These are phyloP conservation scores for Clusia tigrina DNA, from an alignment of 2,888 invertebrate genomes.

Conservation along the genomic window DNA sequence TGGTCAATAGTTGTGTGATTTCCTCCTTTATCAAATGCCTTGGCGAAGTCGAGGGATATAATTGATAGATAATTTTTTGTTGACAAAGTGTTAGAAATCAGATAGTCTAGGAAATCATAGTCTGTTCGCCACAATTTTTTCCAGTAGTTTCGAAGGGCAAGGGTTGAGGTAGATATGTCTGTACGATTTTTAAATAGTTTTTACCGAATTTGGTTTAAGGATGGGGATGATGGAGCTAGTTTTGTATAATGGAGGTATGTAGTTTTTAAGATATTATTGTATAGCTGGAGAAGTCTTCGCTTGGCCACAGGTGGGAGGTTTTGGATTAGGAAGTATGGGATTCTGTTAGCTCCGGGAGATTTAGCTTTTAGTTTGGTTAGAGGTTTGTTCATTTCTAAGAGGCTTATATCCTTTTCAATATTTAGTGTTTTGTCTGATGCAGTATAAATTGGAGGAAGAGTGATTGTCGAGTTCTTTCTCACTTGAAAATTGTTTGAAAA, in stretches of 20 bases:
- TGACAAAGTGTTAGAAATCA: conserved; percentile 22
- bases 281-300: conserved; percentile 15
- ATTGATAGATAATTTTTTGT: conserved; percentile 26
- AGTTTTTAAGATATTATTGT: conserved; percentile 12
- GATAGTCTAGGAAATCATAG: conserved; percentile 30
- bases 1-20: conserved; percentile 25
- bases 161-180: conserved; percentile 16
- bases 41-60: conserved; percentile 31
- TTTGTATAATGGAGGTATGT: conserved; percentile 25
- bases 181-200: conserved; percentile 13
- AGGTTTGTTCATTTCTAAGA: conserved; percentile 9
- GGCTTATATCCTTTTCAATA: conserved; percentile 11
- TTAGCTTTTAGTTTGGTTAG: conserved; percentile 16
- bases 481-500: conserved; percentile 7
- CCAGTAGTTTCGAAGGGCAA: conserved; percentile 20
- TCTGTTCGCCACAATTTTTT: conserved; percentile 27
- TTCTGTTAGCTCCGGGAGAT: conserved; percentile 20
- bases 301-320: conserved; percentile 12
- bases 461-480: not conserved
- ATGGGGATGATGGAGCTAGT: conserved; percentile 18
- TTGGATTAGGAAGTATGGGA: conserved; percentile 24
- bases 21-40: conserved; percentile 33
- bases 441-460: not conserved
- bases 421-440: not conserved
- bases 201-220: conserved; percentile 18